Evolutionary conservation across 2,888 invertebrate species (phyloP).

Genomic region (Caenorhabditis uteleia): DNA sequence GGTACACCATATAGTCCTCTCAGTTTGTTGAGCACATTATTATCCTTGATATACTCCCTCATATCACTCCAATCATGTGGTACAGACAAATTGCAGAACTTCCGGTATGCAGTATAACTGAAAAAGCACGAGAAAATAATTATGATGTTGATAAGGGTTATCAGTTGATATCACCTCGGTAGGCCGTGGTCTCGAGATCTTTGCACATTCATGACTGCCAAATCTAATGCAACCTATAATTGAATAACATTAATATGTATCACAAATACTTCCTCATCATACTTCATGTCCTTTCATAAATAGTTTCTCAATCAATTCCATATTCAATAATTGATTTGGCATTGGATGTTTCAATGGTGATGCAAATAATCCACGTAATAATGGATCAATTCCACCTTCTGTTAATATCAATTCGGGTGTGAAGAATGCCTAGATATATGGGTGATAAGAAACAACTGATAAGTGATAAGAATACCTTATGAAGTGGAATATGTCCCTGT

Average conservation of each 20-base stretch:
- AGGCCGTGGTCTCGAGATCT: conserved; percentile 91
- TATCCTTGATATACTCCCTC: conserved; percentile 78
- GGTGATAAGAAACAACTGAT: background rate
- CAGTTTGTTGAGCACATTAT: conserved; percentile 80
- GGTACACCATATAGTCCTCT: conserved; percentile 89
- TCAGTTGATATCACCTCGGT: conserved; percentile 70
- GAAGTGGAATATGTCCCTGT: conserved; percentile 86
- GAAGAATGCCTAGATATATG: conserved; percentile 81
- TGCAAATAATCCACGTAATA: conserved; percentile 83
- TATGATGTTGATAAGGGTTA: background rate
- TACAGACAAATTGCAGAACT: conserved; percentile 83
- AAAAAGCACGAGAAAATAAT: no score
- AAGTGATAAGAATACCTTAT: conserved; percentile 71
- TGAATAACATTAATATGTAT: background rate
- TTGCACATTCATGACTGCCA: conserved; percentile 95
- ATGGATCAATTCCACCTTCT: conserved; percentile 95
- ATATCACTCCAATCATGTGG: conserved; percentile 86
- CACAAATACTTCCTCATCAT: background rate
- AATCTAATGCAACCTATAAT: conserved; percentile 82
- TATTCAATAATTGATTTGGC: conserved; percentile 87
- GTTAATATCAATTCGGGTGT: conserved; percentile 92
- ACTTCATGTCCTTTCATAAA: conserved; percentile 73
- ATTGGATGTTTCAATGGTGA: conserved; percentile 80
- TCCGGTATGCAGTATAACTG: conserved; percentile 83
- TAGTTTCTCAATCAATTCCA: conserved; percentile 90